A percentile compares a stretch with the other conserved stretches of the same genome.
These are phyloP conservation scores for Drosophila willistoni DNA, from an alignment of 1,140 invertebrate species.

Conservation along the genomic window DNA sequence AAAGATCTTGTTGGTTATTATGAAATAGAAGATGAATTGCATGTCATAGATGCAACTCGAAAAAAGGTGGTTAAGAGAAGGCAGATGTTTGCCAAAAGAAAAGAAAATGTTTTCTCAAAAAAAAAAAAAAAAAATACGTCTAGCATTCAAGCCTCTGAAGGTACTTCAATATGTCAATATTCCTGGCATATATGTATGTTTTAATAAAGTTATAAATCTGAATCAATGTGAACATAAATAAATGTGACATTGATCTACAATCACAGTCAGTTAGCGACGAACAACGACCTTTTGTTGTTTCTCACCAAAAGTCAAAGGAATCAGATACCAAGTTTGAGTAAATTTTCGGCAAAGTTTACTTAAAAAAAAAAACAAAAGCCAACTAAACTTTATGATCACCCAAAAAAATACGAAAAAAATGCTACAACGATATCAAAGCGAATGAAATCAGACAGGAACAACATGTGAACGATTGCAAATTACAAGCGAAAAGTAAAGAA, in stretches of 20 bases:
- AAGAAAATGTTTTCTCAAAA: neutral
- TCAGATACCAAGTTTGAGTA: conserved; percentile 52
- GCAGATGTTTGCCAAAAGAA: neutral
- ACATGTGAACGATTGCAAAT: conserved; percentile 79
- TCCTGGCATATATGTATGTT: conserved; percentile 21
- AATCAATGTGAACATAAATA: conserved; percentile 62
- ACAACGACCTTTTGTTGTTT: conserved; percentile 60
- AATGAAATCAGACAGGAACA: conserved; percentile 79
- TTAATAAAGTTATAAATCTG: conserved; percentile 81
- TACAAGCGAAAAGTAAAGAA: conserved; percentile 54
- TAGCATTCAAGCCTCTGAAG: neutral
- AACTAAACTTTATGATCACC: conserved; percentile 69
- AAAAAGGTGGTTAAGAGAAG: neutral
- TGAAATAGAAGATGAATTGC: neutral
- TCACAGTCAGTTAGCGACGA: conserved; percentile 16
- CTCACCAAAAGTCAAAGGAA: conserved; percentile 40
- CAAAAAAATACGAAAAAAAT: conserved; percentile 41
- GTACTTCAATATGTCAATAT: conserved; percentile 28
- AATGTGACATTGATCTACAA: conserved; percentile 78
- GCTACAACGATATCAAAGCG: conserved; percentile 57
- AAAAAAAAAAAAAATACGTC: neutral
- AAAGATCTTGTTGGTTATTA: neutral
- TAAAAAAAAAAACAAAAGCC: conserved; percentile 31
- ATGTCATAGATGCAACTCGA: neutral
- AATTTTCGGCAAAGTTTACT: conserved; percentile 67